Evolutionary conservation across 2,888 invertebrate species (phyloP).

Genomic region (Emesis furor): DNA sequence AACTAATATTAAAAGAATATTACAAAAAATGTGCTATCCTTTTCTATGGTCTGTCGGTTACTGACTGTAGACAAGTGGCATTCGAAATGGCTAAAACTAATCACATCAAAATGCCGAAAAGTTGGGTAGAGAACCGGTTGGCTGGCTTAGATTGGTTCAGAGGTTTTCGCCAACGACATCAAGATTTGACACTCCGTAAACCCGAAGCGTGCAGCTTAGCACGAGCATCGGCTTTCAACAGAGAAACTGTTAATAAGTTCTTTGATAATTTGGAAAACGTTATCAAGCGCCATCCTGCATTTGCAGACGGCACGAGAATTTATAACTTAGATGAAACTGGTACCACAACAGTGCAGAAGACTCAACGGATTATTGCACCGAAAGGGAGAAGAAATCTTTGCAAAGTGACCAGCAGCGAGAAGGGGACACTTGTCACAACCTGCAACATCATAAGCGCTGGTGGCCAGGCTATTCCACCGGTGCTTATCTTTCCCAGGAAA

Average conservation of each 20-base stretch:
- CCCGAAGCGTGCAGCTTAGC: too few relatives aligned
- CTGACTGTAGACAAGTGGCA: conserved; percentile 17
- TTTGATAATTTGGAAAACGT: too few relatives aligned
- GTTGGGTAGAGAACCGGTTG: conserved; percentile 57
- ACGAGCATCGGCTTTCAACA: too few relatives aligned
- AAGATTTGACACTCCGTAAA: too few relatives aligned
- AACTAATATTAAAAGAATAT: not conserved
- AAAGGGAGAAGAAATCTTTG: not conserved
- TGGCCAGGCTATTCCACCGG: conserved; percentile 37
- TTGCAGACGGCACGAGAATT: too few relatives aligned
- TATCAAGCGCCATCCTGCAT: too few relatives aligned
- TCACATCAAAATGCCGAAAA: not conserved
- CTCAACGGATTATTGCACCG: too few relatives aligned
- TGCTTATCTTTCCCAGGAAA: conserved; percentile 38
- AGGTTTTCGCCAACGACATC: too few relatives aligned
- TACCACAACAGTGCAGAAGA: too few relatives aligned
- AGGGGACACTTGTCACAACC: not conserved
- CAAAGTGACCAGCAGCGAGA: not conserved
- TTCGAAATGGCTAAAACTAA: conserved; percentile 15
- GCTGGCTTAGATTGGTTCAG: not conserved
- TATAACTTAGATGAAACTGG: too few relatives aligned
- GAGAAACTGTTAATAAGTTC: too few relatives aligned
- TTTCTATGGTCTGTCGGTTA: conserved; percentile 13
- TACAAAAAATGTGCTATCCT: not conserved
- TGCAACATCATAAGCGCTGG: conserved; percentile 57